phyloP scores from a whole-genome alignment of 2,797 vertebrate genomes.

The Lepus oiostolus region DNA sequence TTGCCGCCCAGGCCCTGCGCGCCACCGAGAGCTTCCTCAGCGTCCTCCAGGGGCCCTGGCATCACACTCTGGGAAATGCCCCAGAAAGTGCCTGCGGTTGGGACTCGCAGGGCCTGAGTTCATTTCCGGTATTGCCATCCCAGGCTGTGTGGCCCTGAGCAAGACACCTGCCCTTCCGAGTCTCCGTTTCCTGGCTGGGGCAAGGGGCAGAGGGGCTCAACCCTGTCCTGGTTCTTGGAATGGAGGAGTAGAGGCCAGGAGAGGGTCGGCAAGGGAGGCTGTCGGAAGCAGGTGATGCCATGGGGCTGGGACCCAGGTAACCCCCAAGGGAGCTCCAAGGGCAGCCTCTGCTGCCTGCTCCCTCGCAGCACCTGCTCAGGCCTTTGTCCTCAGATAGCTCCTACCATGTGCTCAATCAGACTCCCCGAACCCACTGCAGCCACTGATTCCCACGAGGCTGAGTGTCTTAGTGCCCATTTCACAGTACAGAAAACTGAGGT shows the following conservation, averaged over 20 bases:
- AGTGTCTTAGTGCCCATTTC: not conserved
- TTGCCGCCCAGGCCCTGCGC: not conserved
- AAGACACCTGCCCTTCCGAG: not conserved
- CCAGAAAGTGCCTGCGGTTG: not conserved
- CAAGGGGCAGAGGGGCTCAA: not conserved
- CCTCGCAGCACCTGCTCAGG: not conserved
- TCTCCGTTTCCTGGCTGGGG: not conserved
- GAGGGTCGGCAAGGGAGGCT: not conserved
- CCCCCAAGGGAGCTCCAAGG: not conserved
- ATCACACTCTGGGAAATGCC: not conserved
- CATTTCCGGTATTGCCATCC: not conserved
- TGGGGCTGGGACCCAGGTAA: not conserved
- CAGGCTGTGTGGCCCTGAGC: not conserved
- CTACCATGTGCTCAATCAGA: rapidly evolving
- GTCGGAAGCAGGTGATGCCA: not conserved
- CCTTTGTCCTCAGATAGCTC: not conserved
- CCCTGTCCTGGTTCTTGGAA: not conserved
- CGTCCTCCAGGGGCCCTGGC: not conserved
- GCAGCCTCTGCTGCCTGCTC: not conserved
- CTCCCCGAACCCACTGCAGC: not conserved
- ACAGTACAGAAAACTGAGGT: not conserved
- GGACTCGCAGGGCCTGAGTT: not conserved
- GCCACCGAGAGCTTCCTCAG: not conserved
- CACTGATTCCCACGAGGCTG: not conserved
- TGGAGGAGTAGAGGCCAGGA: not conserved